Evolutionary conservation across 2,888 invertebrate species (phyloP).

Genomic region (Euproctis similis): DNA sequence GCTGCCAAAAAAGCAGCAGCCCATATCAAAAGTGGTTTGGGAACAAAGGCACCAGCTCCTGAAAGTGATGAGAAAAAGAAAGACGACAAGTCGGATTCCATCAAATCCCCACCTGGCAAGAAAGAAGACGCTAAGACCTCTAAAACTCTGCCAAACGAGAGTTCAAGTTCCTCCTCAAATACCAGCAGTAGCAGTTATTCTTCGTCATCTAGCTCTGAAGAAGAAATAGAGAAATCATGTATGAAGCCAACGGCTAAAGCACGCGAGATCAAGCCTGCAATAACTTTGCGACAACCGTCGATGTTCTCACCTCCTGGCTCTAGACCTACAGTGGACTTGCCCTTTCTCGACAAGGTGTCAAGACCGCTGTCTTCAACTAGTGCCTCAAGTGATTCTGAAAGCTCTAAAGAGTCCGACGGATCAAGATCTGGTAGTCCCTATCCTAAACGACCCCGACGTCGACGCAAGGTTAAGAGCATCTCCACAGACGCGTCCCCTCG

Average conservation of each 20-base stretch:
- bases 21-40: conserved; percentile 88
- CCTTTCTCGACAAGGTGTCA: conserved; percentile 87
- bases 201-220: conserved; percentile 78
- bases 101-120: conserved; percentile 50
- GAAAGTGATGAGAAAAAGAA: conserved; percentile 62
- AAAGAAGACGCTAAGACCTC: conserved; percentile 60
- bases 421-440: conserved; percentile 58
- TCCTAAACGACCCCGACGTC: conserved; percentile 59
- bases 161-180: conserved; percentile 71
- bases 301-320: conserved; percentile 65
- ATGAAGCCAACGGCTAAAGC: conserved; percentile 61
- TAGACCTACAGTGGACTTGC: conserved; percentile 79
- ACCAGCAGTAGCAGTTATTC: conserved; percentile 75
- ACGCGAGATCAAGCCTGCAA: conserved; percentile 56
- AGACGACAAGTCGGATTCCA: conserved; percentile 45
- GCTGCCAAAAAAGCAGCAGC: conserved; percentile 95
- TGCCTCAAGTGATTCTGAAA: conserved; percentile 78
- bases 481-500: conserved; percentile 60
- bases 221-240: conserved; percentile 61
- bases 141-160: conserved; percentile 47
- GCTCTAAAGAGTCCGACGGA: conserved; percentile 54
- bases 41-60: conserved; percentile 63
- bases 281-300: conserved; percentile 43
- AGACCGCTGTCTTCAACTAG: conserved; percentile 79
- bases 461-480: conserved; percentile 54